Evolutionary conservation across 2,888 invertebrate species (phyloP).

Genomic region (Leistus spinibarbis): DNA sequence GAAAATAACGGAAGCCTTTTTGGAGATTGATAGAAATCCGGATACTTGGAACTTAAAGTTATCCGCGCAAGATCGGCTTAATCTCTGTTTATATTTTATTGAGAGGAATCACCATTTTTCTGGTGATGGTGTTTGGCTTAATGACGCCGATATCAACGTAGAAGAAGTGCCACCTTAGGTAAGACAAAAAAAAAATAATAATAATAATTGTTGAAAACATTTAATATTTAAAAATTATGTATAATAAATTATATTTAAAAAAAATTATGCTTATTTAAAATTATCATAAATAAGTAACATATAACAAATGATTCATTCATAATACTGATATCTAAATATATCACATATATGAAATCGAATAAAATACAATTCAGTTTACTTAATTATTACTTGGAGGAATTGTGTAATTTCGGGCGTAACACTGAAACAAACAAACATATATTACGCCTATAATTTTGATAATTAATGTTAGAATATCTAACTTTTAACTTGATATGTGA

Average conservation of each 20-base stretch:
- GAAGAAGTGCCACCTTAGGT: neutral
- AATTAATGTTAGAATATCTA: too few relatives aligned
- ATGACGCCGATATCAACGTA: neutral
- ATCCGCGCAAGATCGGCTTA: conserved; percentile 61
- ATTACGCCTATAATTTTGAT: too few relatives aligned
- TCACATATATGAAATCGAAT: conserved; percentile 1
- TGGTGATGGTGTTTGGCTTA: conserved; percentile 74
- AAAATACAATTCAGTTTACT: neutral
- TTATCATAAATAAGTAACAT: conserved; percentile 22
- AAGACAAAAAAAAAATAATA: neutral
- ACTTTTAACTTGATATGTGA: too few relatives aligned
- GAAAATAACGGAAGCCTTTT: conserved; percentile 48
- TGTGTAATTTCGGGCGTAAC: conserved; percentile 10
- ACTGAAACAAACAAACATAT: conserved; percentile 17
- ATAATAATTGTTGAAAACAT: conserved; percentile 3
- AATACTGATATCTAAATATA: conserved; percentile 26
- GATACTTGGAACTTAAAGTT: conserved; percentile 43
- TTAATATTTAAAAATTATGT: conserved; percentile 11
- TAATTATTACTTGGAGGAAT: neutral
- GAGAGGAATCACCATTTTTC: conserved; percentile 76
- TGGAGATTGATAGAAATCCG: conserved; percentile 44
- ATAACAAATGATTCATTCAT: conserved; percentile 6
- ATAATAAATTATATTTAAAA: conserved; percentile 24
- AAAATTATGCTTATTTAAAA: conserved; percentile 22
- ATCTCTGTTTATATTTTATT: conserved; percentile 72